Evolutionary conservation across 2,888 invertebrate genomes (phyloP).

Genomic region (Dolomedes plantarius): DNA sequence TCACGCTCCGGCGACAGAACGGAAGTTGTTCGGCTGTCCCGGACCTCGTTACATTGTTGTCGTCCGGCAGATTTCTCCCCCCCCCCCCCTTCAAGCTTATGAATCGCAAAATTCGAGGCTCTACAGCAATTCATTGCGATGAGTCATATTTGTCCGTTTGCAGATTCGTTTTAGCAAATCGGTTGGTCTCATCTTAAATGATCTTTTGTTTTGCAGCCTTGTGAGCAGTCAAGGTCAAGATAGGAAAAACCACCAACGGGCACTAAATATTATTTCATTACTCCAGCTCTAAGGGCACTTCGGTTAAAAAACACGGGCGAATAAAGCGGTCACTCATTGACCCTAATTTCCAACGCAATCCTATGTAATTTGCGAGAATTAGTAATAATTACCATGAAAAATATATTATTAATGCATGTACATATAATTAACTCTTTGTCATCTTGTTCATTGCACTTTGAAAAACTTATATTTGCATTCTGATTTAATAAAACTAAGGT

Average conservation of each 20-base stretch:
- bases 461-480: too few species aligned
- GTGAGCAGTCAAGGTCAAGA: neutral
- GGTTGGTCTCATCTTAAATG: neutral
- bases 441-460: too few species aligned
- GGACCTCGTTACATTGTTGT: neutral
- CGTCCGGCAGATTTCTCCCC: neutral
- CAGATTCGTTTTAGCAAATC: neutral
- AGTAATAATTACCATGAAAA: too few species aligned
- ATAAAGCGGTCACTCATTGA: neutral
- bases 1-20: constrained; percentile 13
- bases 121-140: neutral
- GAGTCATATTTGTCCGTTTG: neutral
- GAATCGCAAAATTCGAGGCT: too few species aligned
- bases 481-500: too few species aligned
- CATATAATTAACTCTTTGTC: too few species aligned
- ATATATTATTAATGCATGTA: too few species aligned
- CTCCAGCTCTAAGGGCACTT: too few species aligned
- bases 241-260: neutral
- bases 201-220: neutral
- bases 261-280: neutral
- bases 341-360: neutral
- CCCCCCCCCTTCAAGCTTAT: neutral
- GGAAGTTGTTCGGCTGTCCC: constrained; percentile 2
- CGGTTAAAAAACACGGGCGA: neutral
- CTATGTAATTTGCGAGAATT: neutral